Conservation (phyloP, 2,797 vertebrate genomes). For the Sciurus carolinensis region DNA sequence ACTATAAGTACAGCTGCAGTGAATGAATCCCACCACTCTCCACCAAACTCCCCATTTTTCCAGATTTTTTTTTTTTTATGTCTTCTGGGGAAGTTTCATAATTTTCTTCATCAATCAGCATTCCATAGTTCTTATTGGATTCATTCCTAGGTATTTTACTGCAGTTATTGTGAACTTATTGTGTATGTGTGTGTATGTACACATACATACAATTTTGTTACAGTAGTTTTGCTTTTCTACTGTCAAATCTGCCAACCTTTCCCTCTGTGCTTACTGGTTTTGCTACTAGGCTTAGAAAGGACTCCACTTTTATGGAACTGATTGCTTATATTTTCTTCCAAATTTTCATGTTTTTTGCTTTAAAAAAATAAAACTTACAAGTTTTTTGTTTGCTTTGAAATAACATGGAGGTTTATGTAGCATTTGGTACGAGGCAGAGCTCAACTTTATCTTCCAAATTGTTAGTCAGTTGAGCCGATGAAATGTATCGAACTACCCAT, state of each 20-base stretch:
- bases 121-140: neutral
- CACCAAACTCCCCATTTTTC: neutral
- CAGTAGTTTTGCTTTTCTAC: neutral
- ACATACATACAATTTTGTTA: no score
- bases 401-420: neutral
- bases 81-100: neutral
- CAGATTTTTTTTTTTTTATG: neutral
- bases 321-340: slow-evolving; percentile 40
- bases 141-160: neutral
- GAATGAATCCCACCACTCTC: neutral
- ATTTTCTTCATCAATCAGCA: neutral
- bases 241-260: neutral
- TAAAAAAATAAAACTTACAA: neutral
- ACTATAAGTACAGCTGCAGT: neutral
- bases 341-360: slow-evolving; percentile 36
- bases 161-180: neutral
- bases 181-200: neutral
- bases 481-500: neutral
- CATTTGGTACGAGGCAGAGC: neutral
- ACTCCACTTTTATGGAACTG: neutral
- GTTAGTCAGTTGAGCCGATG: neutral
- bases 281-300: slow-evolving; percentile 7
- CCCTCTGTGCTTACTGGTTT: neutral
- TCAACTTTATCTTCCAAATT: neutral
- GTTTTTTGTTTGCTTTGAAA: slow-evolving; percentile 42